A percentile compares a stretch with the other conserved stretches of the same genome.
These are phyloP conservation scores for Thaumetopoea pityocampa DNA, from an alignment of 1,140 invertebrate species.

Conservation along the genomic window DNA sequence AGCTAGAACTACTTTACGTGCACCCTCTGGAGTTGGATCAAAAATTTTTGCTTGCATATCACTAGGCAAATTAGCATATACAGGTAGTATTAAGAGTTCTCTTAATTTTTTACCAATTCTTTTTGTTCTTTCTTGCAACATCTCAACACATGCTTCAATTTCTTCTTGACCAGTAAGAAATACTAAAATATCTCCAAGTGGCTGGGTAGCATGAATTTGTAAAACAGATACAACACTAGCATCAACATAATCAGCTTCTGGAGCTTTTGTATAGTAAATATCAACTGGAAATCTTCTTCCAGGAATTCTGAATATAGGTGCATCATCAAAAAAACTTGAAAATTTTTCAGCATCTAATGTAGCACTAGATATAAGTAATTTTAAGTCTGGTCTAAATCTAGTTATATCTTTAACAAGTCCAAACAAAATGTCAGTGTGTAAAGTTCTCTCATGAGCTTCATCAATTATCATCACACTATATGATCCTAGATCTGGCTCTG, in stretches of 20 bases:
- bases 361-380: slow-evolving; percentile 97
- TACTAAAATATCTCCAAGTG: slow-evolving; percentile 95
- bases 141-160: slow-evolving; percentile 97
- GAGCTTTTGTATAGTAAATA: slow-evolving; percentile 99
- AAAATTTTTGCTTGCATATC: slow-evolving; percentile 99
- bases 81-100: slow-evolving; percentile 95
- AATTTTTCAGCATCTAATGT: slow-evolving; percentile 99
- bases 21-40: slow-evolving; percentile 94
- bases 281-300: slow-evolving; percentile 92
- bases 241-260: slow-evolving; percentile 98
- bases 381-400: slow-evolving; percentile 95
- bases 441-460: slow-evolving; percentile 98
- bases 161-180: slow-evolving; percentile 98
- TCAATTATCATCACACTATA: slow-evolving; percentile 99
- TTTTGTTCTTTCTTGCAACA: slow-evolving; percentile 92
- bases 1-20: slow-evolving; percentile 96
- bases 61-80: slow-evolving; percentile 98
- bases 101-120: slow-evolving; percentile 94
- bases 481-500: slow-evolving; percentile 95
- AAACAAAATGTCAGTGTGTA: slow-evolving; percentile 99
- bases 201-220: slow-evolving; percentile 98
- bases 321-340: slow-evolving; percentile 98
- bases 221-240: slow-evolving; percentile 97
- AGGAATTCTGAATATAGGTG: slow-evolving; percentile 98
- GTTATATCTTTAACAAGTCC: slow-evolving; percentile 99